Evolutionary conservation across 1,140 invertebrate species (phyloP), one percentile per base, ranked within the genome.

Genomic region (Bathynomus jamesi): DNA sequence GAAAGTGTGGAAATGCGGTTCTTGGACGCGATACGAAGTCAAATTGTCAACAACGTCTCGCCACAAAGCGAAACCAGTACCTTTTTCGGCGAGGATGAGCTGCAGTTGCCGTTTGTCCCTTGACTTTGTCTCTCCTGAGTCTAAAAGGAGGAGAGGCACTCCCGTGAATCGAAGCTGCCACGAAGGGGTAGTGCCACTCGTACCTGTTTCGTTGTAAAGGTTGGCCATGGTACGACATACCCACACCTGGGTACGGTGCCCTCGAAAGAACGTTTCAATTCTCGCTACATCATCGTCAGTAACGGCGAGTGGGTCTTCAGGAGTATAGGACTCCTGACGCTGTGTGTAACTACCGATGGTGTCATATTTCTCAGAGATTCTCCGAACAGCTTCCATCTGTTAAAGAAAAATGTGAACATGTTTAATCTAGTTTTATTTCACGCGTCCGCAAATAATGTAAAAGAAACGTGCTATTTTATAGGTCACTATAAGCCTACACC

Each of bases 61-160:
- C 92, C 92, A 94, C n/a, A 94, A 81, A 28, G 89, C 87, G 80
- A 94, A 93, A 62, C 91, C 91, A 2, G 91, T 91, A 2, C 91
- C 91, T 63, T 90, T 85, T 82, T 94, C 92, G 0, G 91, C 91
- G 21, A 94, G 79, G 2, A 91, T 84, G 27, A 94, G 87, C 71
- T 90, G 88, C 4, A 94, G 88, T 28, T 87, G 86, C 28, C 91
- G 83, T 78, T 90, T 88, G 61, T 87, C 84, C 61, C 91, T 81
- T 7, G 90, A 88, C 68, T 87, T 82, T 0, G 89, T 88, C 74
- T 89, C 88, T 0, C 90, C 92, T 7, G 87, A 86, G 82, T 94
- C 91, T 61, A 94, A 83, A 0, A 94, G 82, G 0, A 94, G 84
- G 0, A 93, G 87, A 0, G 91, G 92, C 31, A 94, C 90, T 8